These are phyloP conservation scores for Botrylloides violaceus DNA, from an alignment of 23 tunicate genomes.

Conservation along the genomic window DNA sequence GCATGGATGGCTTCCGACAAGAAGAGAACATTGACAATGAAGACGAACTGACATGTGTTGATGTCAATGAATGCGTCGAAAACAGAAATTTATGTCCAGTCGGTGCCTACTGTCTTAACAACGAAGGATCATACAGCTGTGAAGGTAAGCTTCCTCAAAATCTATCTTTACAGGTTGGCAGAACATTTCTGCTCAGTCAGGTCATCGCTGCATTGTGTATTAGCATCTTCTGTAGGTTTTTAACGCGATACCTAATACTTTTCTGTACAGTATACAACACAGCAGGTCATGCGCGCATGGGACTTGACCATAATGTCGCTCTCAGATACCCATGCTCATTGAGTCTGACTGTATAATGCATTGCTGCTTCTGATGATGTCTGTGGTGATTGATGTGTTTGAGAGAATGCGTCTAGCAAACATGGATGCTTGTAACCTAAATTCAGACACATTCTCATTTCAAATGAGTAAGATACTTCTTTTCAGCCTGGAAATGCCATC, in stretches of 20 bases:
- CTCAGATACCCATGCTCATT: too few species aligned
- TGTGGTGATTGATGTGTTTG: background rate
- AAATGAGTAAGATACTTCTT: background rate
- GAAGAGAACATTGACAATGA: constrained; percentile 53
- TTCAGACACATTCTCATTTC: background rate
- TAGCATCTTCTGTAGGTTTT: too few species aligned
- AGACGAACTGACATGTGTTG: constrained; percentile 65
- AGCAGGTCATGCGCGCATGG: too few species aligned
- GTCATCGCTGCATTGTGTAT: too few species aligned
- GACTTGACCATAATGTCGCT: too few species aligned
- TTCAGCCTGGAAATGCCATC: constrained; percentile 80
- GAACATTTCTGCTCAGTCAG: too few species aligned
- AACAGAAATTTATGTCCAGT: constrained; percentile 67
- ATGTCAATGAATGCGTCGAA: constrained; percentile 89
- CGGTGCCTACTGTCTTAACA: constrained; percentile 84
- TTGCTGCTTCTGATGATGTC: too few species aligned
- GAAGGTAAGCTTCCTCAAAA: constrained; percentile 70
- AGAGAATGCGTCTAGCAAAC: background rate
- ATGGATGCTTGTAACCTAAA: background rate
- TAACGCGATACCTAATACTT: too few species aligned
- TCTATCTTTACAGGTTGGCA: too few species aligned
- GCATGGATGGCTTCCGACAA: constrained; percentile 61
- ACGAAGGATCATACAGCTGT: constrained; percentile 86
- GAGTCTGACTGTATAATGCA: too few species aligned
- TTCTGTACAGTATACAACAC: too few species aligned